Percentiles rank a stretch among this genome's conserved stretches.
These are phyloP conservation scores for Psephotus haematonotus DNA, from an alignment of 2,113 vertebrate genomes.

Conservation along the genomic window DNA sequence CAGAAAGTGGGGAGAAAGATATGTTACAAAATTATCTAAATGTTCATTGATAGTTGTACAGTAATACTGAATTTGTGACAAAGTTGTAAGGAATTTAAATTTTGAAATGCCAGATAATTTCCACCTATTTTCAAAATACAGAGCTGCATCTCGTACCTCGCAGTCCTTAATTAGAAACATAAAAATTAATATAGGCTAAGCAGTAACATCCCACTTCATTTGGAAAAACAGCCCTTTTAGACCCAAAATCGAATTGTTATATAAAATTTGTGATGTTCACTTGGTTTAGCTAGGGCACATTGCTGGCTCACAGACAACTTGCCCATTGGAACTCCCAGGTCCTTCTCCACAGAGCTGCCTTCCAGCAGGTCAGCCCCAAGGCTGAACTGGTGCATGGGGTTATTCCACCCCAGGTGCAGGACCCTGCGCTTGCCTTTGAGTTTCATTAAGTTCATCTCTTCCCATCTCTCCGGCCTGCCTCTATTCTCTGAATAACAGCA, in stretches of 20 bases:
- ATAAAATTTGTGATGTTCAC: not conserved
- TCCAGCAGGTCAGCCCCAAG: not conserved
- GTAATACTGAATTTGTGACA: not conserved
- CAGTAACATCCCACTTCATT: not conserved
- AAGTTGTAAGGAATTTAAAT: not conserved
- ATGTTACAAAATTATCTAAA: not conserved
- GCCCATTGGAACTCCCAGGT: not conserved
- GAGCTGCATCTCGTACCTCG: not conserved
- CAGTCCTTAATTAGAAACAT: not conserved
- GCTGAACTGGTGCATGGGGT: not conserved
- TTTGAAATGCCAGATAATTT: not conserved
- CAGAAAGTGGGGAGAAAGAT: fast-evolving
- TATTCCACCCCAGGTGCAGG: not conserved
- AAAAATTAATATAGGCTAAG: not conserved
- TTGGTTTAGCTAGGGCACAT: not conserved
- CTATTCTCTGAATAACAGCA: not conserved
- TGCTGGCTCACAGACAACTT: not conserved
- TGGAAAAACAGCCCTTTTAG: not conserved
- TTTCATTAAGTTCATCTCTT: not conserved
- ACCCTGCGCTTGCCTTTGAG: not conserved
- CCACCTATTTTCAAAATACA: not conserved
- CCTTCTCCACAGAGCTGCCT: not conserved
- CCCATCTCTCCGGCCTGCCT: not conserved
- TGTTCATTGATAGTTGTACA: not conserved
- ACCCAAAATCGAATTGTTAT: not conserved